Base-by-base conservation (phyloP, 2,797 vertebrate species). In the Trachurus trachurus region DNA sequence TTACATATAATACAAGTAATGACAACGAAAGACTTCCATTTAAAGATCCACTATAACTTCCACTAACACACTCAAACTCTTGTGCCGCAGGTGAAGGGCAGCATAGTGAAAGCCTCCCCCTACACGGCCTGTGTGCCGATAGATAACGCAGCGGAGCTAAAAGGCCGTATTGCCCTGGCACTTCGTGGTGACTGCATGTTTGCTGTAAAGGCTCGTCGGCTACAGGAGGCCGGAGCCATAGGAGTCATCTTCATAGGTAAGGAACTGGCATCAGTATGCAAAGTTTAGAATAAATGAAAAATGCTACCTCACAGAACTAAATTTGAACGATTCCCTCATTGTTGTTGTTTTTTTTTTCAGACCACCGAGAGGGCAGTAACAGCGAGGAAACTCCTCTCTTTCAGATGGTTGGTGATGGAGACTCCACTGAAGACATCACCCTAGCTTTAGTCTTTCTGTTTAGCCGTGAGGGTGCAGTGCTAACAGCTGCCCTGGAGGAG, bases 381-480 rank as follows among this genome's bases (percentile, higher is more conserved):
- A 96, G 93, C 5, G 89, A 94, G 49, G 95, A 95, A 13, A 95
- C 95, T 0, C 95, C 95, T 8, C 95, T 96, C 19, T 96, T 96
- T 78, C 96, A 96, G 88, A 96, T 96, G 96, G 95, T 96, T 16
- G 96, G 95, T 21, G 96, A 96, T 8, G 96, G 95, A 1, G 94
- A 94, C 66, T 83, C 94, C 61, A 95, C 93, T 1, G 88, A 90
- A 4, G 95, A 96, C 89, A 91, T 96, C 78, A 83, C 68, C 2
- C 60, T 96, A 50, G 96, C 96, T 3, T 84, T 96, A 76, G 92
- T 96, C 17, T 96, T 96, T 80, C 90, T 96, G 54, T 96, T 96
- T 85, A 93, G 93, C 80, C 92, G 71, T 0, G 95, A 96, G 74
- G 96, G 96, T 19, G 92, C 91, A 1, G 16, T 91, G 22, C 94